Evolutionary conservation across 2,113 vertebrate genomes (phyloP), one percentile per base, ranked within the genome.

Genomic region (Microtus ochrogaster): DNA sequence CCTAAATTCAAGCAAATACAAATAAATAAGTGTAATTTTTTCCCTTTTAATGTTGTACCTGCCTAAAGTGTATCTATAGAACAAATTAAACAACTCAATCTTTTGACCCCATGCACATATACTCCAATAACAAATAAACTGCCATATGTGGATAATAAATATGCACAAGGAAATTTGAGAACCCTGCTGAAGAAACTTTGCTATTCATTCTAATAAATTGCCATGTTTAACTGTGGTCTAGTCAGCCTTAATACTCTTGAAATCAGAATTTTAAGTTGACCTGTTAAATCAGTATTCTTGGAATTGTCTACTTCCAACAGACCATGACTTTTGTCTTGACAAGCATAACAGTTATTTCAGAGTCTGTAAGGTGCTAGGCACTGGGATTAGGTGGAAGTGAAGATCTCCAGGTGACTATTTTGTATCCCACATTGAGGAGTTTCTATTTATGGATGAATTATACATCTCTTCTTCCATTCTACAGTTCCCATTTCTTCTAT

Each of bases 1-100:
- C 93, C 96, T 94, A 89, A 96, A 96, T 87, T 44, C 47, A 83
- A 96, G 74, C 13, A 83, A 77, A 92, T 73, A 63, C 9, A 58
- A 66, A 30, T 73, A 94, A 79, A 72, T 90, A 86, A 63, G 78
- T 74, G 85, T 2, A 41, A 0, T 66, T 26, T 33, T 33, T 94
- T 22, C 39, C 1, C 3, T 85, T 63, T 76, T 82, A 28, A 2
- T 41, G 73, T 36, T 86, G 65, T 0, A 55, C 13, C 55, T 81
- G 44, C 24, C n/a, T 68, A 39, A 76, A 84, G 9, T 41, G 58
- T 52, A 61, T 26, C 41, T 39, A 49, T 89, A 26, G n/a, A 88
- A 30, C 76, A 2, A 85, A 89, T 55, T 63, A 74, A 73, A 7
- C 26, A 63, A 24, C 74, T 83, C 13, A 47, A 11, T 65, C 33